Base-by-base conservation (phyloP, 2,888 invertebrate genomes). In the Drosophila maculinotata region DNA sequence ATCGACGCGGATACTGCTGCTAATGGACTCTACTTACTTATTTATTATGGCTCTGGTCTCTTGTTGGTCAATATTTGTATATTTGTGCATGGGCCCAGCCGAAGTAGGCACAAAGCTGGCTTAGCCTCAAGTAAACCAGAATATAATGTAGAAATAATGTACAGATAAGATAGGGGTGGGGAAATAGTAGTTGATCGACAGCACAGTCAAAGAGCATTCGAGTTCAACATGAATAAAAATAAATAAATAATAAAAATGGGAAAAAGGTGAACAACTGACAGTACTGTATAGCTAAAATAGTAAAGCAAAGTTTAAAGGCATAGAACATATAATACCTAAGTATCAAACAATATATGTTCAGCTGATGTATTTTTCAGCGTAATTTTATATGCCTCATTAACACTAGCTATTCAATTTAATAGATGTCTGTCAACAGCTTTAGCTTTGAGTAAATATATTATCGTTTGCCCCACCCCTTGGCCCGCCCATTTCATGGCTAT, bases 101-200 rank as follows among this genome's bases (percentile, higher is more conserved):
- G 25, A 9, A 14, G 15, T n/a, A n/a, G 39, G 25, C 35, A 7
- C 45, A 41, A 45, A 39, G 44, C 38, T 39, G 69, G 47, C 54
- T 60, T 33, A 14, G 48, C 42, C 12, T 35, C 10, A 15, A 35
- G 26, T 25, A 72, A 72, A 75, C 72, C 72, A 72, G 62, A 72
- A 59, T 65, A 59, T 75, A 72, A 75, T 72, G 75, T 69, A 30
- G 70, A 75, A 72, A 75, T 75, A 75, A 72, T 69, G 52, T 35
- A 56, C 31, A 63, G 75, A 69, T 69, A 57, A 62, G 42, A 57
- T 52, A 25, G 49, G 12, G 26, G 6, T 53, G 30, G 8, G 8
- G 31, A 7, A 8, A 45, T 20, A 20, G 20, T 33, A 33, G n/a
- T n/a, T 36, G 41, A 65, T 52, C 41, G 48, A 62, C 31, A 26